Base-by-base conservation (phyloP, 2,113 vertebrate genomes). In the Dissostichus mawsoni region DNA sequence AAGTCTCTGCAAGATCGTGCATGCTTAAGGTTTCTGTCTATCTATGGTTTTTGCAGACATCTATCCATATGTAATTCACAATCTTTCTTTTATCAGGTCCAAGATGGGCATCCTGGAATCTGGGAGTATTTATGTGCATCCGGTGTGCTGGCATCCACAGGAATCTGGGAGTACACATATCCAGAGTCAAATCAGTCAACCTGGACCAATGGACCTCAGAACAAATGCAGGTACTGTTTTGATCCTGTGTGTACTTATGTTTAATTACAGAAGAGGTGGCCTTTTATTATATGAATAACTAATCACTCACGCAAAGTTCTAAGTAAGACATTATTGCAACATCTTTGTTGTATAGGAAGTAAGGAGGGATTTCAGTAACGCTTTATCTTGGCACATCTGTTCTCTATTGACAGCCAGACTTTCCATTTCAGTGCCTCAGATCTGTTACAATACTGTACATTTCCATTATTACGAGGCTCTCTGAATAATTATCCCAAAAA, bases 81-180 rank as follows among this genome's bases (percentile, higher is more conserved):
- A 8, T 17, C 1, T 5, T 0, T 17, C 44, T 36, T 45, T 56
- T 9, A 20, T 33, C 91, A 99, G 98, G 98, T 95, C 98, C 98
- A 74, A 95, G 98, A 94, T 99, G 98, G 98, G 98, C 98, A 67
- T 99, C 98, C 81, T 99, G 98, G 98, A 99, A 99, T 89, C 96
- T 98, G 23, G 98, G 98, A 83, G 97, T 99, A 56, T 99, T 99
- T 95, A 98, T 99, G 92, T 99, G 98, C 92, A 99, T 99, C 93
- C 95, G 98, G 89, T 99, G 98, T 94, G 98, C 98, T 90, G 98
- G 98, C 78, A 99, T 99, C 93, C 98, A 99, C 95, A 96, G 98
- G 93, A 99, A 99, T 92, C 96, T 99, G 80, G 98, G 98, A 9
- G 98, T 99, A 71, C 98, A 99, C 94, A 99, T 99, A 97, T 99